Percentiles rank a stretch among this genome's conserved stretches.
Conservation (phyloP, 1,140 invertebrate species). For the Brachionus angularis region DNA sequence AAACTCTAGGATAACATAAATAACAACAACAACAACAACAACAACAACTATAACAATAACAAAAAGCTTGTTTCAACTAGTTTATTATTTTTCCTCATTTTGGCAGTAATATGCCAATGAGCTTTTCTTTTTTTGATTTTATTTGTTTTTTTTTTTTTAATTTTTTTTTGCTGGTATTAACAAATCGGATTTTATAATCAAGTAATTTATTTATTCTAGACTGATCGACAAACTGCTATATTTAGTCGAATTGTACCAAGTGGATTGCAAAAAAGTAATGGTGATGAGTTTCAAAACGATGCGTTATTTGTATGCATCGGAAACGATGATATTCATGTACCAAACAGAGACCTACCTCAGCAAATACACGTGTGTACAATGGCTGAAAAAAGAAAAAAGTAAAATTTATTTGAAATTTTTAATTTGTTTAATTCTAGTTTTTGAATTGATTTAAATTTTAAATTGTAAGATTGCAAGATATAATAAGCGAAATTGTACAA, state of each 20-base stretch:
- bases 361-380: conserved; percentile 37
- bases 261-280: conserved; percentile 43
- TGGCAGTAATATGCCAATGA: conserved; percentile 44
- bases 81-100: too few relatives aligned
- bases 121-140: background rate
- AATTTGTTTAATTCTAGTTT: background rate
- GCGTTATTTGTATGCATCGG: conserved; percentile 39
- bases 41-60: too few relatives aligned
- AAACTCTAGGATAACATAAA: too few relatives aligned
- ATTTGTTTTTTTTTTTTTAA: background rate
- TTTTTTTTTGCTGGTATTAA: background rate
- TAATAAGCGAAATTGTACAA: conserved; percentile 28
- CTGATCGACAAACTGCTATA: conserved; percentile 40
- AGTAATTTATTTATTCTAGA: conserved; percentile 35
- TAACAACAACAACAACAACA: too few relatives aligned
- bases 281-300: conserved; percentile 40
- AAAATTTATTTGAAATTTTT: too few relatives aligned
- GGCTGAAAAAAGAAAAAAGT: conserved; percentile 42
- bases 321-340: conserved; percentile 36
- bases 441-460: background rate
- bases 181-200: background rate
- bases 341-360: conserved; percentile 29
- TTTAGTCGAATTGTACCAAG: conserved; percentile 41
- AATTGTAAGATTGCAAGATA: conserved; percentile 22
- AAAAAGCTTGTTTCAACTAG: too few relatives aligned